Percentiles rank a stretch among this genome's conserved stretches.
phyloP scores from a whole-genome alignment of 1,140 invertebrate species.

The Sitobion miscanthi region DNA sequence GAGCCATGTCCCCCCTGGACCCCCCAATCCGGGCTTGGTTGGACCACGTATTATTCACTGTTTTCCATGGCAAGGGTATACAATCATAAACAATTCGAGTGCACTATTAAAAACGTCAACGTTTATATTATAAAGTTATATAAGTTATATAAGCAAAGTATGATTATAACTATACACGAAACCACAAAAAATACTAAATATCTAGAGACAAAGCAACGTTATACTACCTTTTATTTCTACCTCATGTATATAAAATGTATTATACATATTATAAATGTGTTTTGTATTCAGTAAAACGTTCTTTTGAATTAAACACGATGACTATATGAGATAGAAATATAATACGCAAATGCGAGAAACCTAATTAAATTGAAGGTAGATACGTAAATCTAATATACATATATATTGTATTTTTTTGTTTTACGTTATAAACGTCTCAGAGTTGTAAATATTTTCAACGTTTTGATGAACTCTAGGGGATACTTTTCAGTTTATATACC shows the following conservation, averaged over 20 bases:
- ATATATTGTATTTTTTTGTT: no score
- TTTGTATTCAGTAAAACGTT: neutral
- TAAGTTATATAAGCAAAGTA: neutral
- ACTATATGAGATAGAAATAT: neutral
- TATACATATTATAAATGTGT: neutral
- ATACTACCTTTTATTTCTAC: no score
- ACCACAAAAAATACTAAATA: no score
- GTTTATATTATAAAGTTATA: neutral
- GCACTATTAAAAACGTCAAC: neutral
- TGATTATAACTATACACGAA: no score
- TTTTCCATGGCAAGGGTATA: neutral
- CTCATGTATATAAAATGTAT: no score
- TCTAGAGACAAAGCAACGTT: neutral
- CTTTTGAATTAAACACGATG: neutral
- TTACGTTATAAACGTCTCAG: no score
- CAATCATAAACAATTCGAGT: neutral
- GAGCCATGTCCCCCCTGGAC: no score
- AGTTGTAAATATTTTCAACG: no score
- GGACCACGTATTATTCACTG: neutral
- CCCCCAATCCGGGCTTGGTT: neutral
- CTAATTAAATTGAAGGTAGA: neutral
- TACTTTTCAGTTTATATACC: neutral
- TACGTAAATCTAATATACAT: neutral
- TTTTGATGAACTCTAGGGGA: neutral
- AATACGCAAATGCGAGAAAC: neutral